These are phyloP conservation scores for Proterorhinus semilunaris DNA, from an alignment of 2,113 vertebrate species.

Conservation along the genomic window DNA sequence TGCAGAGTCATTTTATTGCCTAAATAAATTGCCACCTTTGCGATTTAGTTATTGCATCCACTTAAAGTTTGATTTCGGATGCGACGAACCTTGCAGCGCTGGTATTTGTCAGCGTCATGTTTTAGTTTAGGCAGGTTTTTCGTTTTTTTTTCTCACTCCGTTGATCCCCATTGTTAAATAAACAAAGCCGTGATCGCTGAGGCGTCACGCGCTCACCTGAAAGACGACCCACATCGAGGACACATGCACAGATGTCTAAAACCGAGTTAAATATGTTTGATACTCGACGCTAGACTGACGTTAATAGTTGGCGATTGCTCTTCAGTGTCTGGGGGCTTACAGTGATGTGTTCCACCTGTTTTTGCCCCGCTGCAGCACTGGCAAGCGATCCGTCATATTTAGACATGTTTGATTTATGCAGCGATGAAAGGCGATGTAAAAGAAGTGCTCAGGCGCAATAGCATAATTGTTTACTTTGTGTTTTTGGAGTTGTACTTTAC, in stretches of 20 bases:
- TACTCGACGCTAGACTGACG: neutral
- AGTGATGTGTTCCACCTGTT: conserved; percentile 14
- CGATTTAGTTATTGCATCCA: no score
- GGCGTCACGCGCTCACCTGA: conserved; percentile 46
- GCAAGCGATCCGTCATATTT: neutral
- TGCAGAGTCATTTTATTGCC: no score
- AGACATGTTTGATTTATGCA: conserved; percentile 5
- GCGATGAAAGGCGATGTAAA: neutral
- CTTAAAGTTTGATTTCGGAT: no score
- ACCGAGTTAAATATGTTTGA: neutral
- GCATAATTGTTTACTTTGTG: neutral
- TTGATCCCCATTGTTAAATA: conserved; percentile 61
- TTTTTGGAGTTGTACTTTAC: neutral
- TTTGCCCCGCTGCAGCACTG: neutral
- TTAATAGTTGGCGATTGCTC: conserved; percentile 6
- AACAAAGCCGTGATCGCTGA: conserved; percentile 58
- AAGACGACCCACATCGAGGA: conserved; percentile 12
- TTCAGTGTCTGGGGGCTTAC: conserved; percentile 9
- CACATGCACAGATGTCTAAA: neutral
- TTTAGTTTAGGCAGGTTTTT: conserved; percentile 47
- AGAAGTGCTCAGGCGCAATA: neutral
- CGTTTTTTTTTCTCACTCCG: conserved; percentile 57
- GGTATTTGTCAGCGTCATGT: conserved; percentile 52
- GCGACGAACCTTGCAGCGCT: no score
- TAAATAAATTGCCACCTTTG: no score